Conservation (phyloP, 2,797 vertebrate species). For the Ceryle rudis region DNA sequence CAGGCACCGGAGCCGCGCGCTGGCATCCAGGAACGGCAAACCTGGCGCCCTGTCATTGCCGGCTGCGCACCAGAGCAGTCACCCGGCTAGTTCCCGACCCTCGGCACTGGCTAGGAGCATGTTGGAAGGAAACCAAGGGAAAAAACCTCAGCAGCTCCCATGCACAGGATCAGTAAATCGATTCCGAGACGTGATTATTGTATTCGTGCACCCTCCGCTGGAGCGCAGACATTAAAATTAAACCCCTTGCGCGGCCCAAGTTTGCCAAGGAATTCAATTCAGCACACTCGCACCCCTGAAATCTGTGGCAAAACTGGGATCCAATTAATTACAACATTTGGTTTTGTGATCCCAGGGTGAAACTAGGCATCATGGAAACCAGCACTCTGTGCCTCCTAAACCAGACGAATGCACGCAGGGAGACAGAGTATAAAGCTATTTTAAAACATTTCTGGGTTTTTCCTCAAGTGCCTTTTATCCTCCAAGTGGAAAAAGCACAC, state of each 20-base stretch:
- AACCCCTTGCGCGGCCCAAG: rapidly evolving
- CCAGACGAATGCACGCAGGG: neutral
- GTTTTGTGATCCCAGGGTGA: neutral
- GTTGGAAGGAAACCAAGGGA: neutral
- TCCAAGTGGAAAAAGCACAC: neutral
- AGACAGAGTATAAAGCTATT: neutral
- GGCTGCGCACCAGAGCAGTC: neutral
- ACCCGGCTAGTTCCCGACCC: neutral
- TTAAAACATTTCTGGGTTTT: neutral
- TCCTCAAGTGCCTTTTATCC: neutral
- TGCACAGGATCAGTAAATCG: rapidly evolving
- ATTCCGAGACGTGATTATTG: rapidly evolving
- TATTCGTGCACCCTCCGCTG: rapidly evolving
- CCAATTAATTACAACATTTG: rapidly evolving
- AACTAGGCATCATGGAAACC: rapidly evolving
- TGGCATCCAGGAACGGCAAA: neutral
- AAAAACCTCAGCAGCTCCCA: neutral
- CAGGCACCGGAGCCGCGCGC: neutral
- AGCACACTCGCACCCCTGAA: neutral
- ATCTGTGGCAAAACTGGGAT: rapidly evolving
- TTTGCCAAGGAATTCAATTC: rapidly evolving
- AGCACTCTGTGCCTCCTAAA: neutral
- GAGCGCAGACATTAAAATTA: rapidly evolving
- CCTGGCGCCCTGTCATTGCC: neutral
- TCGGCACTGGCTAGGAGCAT: neutral